phyloP scores from a whole-genome alignment of 2,888 invertebrate species.

The Eueremaeus valkanovi region DNA sequence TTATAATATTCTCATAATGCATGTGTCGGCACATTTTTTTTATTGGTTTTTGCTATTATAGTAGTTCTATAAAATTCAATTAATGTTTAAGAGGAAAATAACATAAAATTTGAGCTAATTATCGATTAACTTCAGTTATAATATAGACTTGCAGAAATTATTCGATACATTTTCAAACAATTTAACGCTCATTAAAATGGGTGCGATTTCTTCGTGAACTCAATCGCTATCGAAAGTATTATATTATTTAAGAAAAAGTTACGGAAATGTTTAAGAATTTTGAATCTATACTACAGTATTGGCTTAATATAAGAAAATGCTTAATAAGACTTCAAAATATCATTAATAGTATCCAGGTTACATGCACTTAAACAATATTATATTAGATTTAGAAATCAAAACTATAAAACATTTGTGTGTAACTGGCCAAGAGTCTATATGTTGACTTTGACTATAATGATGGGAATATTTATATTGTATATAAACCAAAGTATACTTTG shows the following conservation, averaged over 20 bases:
- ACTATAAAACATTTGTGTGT: too few species aligned
- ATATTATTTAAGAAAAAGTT: too few species aligned
- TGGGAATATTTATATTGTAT: too few species aligned
- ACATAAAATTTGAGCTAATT: constrained; percentile 6
- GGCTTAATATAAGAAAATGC: neutral
- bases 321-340: neutral
- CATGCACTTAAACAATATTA: neutral
- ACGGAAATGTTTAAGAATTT: neutral
- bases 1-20: neutral
- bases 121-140: constrained; percentile 4
- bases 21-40: neutral
- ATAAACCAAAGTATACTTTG: neutral
- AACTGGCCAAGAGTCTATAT: too few species aligned
- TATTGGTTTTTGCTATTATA: neutral
- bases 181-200: neutral
- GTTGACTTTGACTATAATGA: too few species aligned
- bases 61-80: neutral
- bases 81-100: neutral
- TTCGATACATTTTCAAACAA: neutral
- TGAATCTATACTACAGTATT: neutral
- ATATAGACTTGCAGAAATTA: neutral
- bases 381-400: too few species aligned
- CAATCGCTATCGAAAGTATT: too few species aligned
- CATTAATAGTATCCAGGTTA: neutral
- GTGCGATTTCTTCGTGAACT: too few species aligned